These are phyloP conservation scores for Agapostemon virescens DNA, from an alignment of 2,888 invertebrate genomes.

Conservation along the genomic window DNA sequence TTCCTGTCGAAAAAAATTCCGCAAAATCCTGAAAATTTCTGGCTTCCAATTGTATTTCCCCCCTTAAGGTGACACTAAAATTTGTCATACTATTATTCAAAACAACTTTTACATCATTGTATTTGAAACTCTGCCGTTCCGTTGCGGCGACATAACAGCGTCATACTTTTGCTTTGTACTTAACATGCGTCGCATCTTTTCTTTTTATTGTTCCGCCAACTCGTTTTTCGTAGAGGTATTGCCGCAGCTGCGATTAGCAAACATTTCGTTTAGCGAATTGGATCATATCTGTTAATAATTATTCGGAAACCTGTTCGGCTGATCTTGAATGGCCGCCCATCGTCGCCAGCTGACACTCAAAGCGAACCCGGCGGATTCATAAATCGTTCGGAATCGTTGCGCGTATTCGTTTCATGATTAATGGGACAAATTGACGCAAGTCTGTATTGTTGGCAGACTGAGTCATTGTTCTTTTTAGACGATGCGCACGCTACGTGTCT, in stretches of 20 bases:
- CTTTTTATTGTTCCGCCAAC: background rate
- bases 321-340: background rate
- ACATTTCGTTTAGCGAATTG: background rate
- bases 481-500: conserved; percentile 35
- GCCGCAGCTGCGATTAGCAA: background rate
- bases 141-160: too few species aligned
- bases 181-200: background rate
- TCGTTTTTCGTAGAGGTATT: background rate
- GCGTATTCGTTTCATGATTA: conserved; percentile 9
- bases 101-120: too few species aligned
- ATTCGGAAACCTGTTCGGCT: background rate
- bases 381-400: conserved; percentile 6
- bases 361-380: background rate
- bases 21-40: too few species aligned
- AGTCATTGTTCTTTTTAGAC: conserved; percentile 20
- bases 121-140: too few species aligned
- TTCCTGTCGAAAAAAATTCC: too few species aligned
- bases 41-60: too few species aligned
- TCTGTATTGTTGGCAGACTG: conserved; percentile 8
- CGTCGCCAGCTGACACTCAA: background rate
- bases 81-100: too few species aligned
- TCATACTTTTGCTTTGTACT: background rate
- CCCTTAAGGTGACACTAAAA: too few species aligned
- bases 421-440: conserved; percentile 33
- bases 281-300: background rate